Evolutionary conservation across 1,140 invertebrate genomes (phyloP).

Genomic region (Laodelphax striatellus): DNA sequence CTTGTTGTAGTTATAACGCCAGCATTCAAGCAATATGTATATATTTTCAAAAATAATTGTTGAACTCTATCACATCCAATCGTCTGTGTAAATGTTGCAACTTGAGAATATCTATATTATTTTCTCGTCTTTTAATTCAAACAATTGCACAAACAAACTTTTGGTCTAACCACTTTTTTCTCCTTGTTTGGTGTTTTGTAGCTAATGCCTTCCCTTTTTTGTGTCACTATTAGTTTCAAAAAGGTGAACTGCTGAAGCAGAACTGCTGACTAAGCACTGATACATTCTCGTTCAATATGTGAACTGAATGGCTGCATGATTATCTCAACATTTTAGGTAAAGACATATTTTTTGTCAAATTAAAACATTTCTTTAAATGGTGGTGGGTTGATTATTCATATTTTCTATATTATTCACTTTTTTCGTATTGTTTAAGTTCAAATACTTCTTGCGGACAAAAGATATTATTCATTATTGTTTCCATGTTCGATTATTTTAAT

Average conservation of each 20-base stretch:
- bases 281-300: neutral
- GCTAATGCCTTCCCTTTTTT: neutral
- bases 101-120: too few relatives aligned
- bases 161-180: neutral
- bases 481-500: too few relatives aligned
- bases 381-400: constrained; percentile 5
- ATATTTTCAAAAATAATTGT: too few relatives aligned
- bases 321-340: neutral
- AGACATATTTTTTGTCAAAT: neutral
- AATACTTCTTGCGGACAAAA: too few relatives aligned
- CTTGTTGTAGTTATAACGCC: too few relatives aligned
- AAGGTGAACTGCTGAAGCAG: neutral
- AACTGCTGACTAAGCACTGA: neutral
- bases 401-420: constrained; percentile 15
- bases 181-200: constrained; percentile 1
- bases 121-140: too few relatives aligned
- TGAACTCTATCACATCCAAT: too few relatives aligned
- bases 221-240: neutral
- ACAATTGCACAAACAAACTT: neutral
- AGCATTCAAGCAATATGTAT: too few relatives aligned
- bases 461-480: too few relatives aligned
- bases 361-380: too few relatives aligned
- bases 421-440: neutral
- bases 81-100: too few relatives aligned
- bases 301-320: neutral